Evolutionary conservation across 1,140 invertebrate species (phyloP), one percentile per base, ranked within the genome.

Genomic region (Ceratina japonica): DNA sequence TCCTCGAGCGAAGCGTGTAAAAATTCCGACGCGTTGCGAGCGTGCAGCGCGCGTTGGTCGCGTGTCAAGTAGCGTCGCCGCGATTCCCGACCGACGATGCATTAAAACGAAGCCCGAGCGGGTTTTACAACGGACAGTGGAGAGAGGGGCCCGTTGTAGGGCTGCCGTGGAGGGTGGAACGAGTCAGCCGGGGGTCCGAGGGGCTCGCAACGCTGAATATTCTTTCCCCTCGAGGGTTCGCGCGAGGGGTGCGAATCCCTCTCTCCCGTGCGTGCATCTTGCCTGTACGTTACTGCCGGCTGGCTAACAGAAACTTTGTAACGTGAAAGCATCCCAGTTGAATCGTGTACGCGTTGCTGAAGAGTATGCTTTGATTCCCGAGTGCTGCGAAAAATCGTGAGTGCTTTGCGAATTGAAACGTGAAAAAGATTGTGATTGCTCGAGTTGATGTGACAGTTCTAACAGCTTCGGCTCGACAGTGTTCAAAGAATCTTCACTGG

Each of bases 161-260:
- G 71, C 31, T 81, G 64, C 54, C 70, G 31, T 5, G n/a, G 66
- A 83, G 85, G 82, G 79, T 86, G 74, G 74, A 78, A 24, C 69
- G 78, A 81, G 81, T 81, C 73, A 59, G 18, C 59, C 52, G n/a
- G 13, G 37, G 49, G 79, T 37, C 1, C 66, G 61, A 79, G 75
- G 80, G 78, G 61, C n/a, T 59, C 70, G 84, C 82, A 87, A 87
- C 84, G 72, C 80, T 72, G 86, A 79, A 84, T 77, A 84, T 81
- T 66, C 84, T 77, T 84, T 75, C 83, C 27, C 79, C 61, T 66
- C 66, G 27, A 73, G 77, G 75, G 72, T 81, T 79, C 80, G 71
- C 27, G 73, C 61, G 81, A 87, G 79, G 87, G 87, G 82, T 3
- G 68, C 79, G 76, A 75, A 61, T 31, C 58, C 78, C 54, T 77